phyloP scores from a whole-genome alignment of 2,113 vertebrate genomes.

The Etia nguti region DNA sequence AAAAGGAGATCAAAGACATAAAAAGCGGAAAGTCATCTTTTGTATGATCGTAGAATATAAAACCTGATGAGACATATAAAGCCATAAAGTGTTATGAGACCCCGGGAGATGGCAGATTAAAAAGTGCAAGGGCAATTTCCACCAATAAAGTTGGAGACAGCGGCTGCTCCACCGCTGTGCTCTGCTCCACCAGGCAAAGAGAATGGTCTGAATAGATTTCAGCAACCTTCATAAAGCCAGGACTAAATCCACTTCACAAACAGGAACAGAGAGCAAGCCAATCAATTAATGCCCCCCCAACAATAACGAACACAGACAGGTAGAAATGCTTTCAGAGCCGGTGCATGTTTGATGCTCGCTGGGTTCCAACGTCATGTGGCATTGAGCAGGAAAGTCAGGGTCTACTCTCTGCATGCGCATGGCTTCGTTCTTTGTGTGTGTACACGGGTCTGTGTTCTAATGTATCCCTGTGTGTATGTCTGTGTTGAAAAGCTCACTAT shows the following conservation, averaged over 20 bases:
- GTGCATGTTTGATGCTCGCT: conserved; percentile 39
- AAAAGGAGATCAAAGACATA: background rate
- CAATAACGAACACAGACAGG: conserved; percentile 24
- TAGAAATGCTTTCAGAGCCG: conserved; percentile 58
- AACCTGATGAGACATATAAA: conserved; percentile 57
- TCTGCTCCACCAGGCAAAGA: conserved; percentile 37
- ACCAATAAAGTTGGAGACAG: conserved; percentile 44
- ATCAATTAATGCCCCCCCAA: conserved; percentile 65
- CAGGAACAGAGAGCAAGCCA: conserved; percentile 49
- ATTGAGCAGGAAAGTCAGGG: conserved; percentile 49
- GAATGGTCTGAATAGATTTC: conserved; percentile 53
- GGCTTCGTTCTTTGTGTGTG: conserved; percentile 47
- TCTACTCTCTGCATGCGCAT: conserved; percentile 30
- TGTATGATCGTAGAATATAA: conserved; percentile 37
- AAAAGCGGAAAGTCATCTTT: conserved; percentile 8
- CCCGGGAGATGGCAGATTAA: conserved; percentile 54
- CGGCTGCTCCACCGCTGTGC: conserved; percentile 39
- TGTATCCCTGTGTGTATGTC: conserved; percentile 17
- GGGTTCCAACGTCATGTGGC: conserved; percentile 37
- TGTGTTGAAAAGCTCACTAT: conserved; percentile 53
- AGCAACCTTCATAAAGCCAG: conserved; percentile 54
- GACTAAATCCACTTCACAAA: conserved; percentile 56
- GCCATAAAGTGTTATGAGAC: conserved; percentile 46
- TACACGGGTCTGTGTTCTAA: conserved; percentile 27
- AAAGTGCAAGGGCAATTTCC: conserved; percentile 49